Base-by-base conservation (phyloP, 64 coral and sea anemone species). In the Anthopleura sola region DNA sequence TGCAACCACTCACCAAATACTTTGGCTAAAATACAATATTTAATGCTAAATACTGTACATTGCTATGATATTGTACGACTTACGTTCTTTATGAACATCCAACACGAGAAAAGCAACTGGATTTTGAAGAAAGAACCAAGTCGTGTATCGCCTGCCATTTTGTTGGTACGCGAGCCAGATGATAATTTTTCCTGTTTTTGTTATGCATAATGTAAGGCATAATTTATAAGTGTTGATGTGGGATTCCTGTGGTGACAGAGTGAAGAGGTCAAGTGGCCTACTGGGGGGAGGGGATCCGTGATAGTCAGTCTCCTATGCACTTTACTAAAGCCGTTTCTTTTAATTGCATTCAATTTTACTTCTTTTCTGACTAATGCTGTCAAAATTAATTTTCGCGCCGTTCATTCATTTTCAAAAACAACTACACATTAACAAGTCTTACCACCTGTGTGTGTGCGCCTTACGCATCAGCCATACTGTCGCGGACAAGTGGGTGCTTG, bases 141-240 rank as follows among this genome's bases (percentile, higher is more conserved):
- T 37, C 75, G 75, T 29, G 75, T 77, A 31, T 77, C 75, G 36
- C 75, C 75, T 77, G 75, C 75, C 75, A 77, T 77, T 77, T 77
- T 34, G 17, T 28, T n/a, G n/a, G 58, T 24, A n/a, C 58, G 58
- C 17, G 6, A 53, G 46, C 11, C 33, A 71, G 13, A 76, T 77
- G 75, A 0, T 19, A 76, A 77, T 33, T 77, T 34, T 77, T 37
- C 18, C 21, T 62, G 58, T 62, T 62, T 56, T 62, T 62, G 58
- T 62, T 62, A 24, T 62, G 58, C n/a, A 26, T n/a, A 62, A 62
- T 62, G 50, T n/a, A n/a, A 53, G 40, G 40, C 40, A 53, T 53
- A 53, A 15, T 3, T 48, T 2, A 62, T 5, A n/a, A 62, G 6
- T 62, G 7, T 62, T 77, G 11, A 2, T 77, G 69, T 33, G 75